Conservation (phyloP, 23 tunicate genomes). For the Phallusia fumigata region DNA sequence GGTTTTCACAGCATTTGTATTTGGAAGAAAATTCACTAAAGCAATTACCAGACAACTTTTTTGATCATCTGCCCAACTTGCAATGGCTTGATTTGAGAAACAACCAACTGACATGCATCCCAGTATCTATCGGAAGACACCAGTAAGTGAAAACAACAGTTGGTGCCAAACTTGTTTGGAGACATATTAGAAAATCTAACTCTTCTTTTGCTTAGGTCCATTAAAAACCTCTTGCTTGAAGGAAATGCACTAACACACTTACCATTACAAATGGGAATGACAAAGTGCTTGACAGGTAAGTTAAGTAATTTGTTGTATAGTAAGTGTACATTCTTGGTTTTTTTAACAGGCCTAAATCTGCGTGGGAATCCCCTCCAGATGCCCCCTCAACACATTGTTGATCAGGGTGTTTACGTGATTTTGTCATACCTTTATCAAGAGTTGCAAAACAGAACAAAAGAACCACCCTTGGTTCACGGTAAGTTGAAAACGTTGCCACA, state of each 20-base stretch:
- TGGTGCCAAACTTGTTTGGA: not conserved
- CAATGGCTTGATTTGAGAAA: constrained; percentile 82
- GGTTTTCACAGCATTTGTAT: constrained; percentile 52
- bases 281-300: constrained; percentile 59
- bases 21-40: constrained; percentile 67
- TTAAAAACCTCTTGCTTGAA: constrained; percentile 74
- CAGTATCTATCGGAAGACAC: constrained; percentile 68
- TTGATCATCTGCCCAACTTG: constrained; percentile 71
- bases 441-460: constrained; percentile 47
- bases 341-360: constrained; percentile 56
- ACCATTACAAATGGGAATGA: constrained; percentile 78
- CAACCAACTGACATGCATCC: constrained; percentile 54
- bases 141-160: constrained; percentile 25
- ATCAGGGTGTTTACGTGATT: constrained; percentile 88
- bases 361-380: constrained; percentile 64
- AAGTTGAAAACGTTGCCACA: not conserved
- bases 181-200: not conserved
- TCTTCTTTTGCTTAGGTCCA: too few species aligned
- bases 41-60: constrained; percentile 73
- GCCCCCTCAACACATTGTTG: constrained; percentile 70
- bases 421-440: constrained; percentile 73
- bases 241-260: constrained; percentile 60
- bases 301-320: not conserved
- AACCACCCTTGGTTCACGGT: not conserved
- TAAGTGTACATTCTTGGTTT: not conserved